These are phyloP conservation scores for Orthonyx spaldingii DNA, from an alignment of 2,113 vertebrate genomes.

Conservation along the genomic window DNA sequence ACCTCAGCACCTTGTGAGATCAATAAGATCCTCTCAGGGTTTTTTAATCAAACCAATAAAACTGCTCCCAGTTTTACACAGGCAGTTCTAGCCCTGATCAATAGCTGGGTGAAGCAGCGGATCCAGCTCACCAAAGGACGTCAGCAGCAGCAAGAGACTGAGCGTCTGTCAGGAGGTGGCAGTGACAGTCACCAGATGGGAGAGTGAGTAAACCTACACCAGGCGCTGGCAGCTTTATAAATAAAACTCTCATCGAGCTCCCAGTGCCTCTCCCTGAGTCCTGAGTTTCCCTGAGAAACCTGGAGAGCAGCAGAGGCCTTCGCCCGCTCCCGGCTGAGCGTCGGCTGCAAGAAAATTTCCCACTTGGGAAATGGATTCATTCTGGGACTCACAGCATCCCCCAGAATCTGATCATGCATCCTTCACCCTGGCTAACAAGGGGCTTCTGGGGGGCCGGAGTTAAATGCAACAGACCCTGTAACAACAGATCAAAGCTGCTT, in stretches of 20 bases:
- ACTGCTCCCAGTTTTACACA: neutral
- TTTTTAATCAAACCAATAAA: neutral
- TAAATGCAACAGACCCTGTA: accelerated
- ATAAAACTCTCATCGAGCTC: neutral
- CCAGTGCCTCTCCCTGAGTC: neutral
- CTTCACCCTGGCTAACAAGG: neutral
- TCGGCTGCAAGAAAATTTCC: neutral
- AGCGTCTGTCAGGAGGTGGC: conserved; percentile 31
- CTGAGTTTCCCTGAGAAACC: neutral
- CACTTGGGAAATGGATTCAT: neutral
- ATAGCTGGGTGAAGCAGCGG: neutral
- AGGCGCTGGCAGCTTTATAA: conserved; percentile 19
- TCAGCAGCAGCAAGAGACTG: neutral
- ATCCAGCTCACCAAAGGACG: neutral
- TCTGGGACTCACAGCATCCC: neutral
- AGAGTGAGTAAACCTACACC: conserved; percentile 45
- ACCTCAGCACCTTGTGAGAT: neutral
- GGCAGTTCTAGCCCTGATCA: neutral
- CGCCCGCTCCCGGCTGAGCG: accelerated
- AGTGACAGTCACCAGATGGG: conserved; percentile 36
- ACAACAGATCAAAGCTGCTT: neutral
- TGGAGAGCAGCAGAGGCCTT: neutral
- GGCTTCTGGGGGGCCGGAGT: neutral
- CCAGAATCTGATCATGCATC: neutral
- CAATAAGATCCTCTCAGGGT: neutral